Evolutionary conservation across 2,797 vertebrate genomes (phyloP), one percentile per base, ranked within the genome.

Genomic region (Malurus leucopterus): DNA sequence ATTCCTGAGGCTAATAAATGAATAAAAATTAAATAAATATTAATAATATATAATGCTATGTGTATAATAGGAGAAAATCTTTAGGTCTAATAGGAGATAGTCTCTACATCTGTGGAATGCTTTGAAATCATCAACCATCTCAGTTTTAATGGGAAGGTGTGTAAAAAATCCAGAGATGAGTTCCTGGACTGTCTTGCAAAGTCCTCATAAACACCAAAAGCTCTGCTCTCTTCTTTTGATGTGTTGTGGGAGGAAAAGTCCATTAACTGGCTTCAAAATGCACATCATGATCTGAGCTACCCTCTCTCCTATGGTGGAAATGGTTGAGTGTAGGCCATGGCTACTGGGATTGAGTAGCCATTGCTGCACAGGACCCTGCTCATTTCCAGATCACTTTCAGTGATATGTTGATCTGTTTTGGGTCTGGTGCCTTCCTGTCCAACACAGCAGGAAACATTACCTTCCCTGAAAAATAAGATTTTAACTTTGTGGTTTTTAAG

Each of bases 261-360:
- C 0, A 0, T 73, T 34, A 80, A 11, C 24, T 58, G 27, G 7
- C 21, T 76, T 83, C 23, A 63, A 87, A 87, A 71, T 1, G 2
- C 8, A 21, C 12, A 58, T 17, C 22, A 5, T 1, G 2, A 59
- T 64, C 44, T 3, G 13, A 64, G 20, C 12, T 47, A 20, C 29
- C 17, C 10, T 61, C 7, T 70, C 5, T 38, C 15, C 12, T 70
- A 15, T 50, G 46, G 7, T 63, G 21, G 46, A 57, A 72, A 43
- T 34, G 4, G 2, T 32, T 26, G 30, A 29, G 3, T 15, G 4
- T 64, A 23, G 58, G 8, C 47, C 6, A 2, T 69, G 22, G 51
- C 34, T 71, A 2, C 1, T 1, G 0, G 43, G 21, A 36, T 44
- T 73, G 19, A 46, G 34, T 11, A 14, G 30, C 17, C 1, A 1